Percentiles rank a stretch among this genome's conserved stretches.
phyloP scores from a whole-genome alignment of 2,113 vertebrate genomes.

The Myotis davidii region DNA sequence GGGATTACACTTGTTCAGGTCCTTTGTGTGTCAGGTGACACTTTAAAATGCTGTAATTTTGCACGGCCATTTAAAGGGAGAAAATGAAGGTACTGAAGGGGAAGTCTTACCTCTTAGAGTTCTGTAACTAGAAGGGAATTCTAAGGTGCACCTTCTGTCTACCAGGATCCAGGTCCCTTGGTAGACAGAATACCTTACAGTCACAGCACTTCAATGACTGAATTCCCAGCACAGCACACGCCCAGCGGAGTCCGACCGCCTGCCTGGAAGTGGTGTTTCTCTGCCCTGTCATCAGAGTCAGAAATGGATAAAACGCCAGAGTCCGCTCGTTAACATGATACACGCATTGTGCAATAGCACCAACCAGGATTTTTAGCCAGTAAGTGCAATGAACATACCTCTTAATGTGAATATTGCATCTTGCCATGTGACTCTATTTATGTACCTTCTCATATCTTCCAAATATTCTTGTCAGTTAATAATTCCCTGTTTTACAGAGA shows the following conservation, averaged over 20 bases:
- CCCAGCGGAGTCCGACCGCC: not conserved
- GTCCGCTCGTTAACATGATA: not conserved
- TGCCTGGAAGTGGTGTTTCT: not conserved
- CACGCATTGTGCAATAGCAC: not conserved
- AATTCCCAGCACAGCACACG: not conserved
- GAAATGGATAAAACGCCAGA: not conserved
- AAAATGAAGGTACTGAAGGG: not conserved
- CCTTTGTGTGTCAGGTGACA: not conserved
- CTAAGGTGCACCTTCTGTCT: not conserved
- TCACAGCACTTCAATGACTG: not conserved
- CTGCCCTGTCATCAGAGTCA: not conserved
- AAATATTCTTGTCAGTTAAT: constrained; percentile 37
- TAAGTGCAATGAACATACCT: not conserved
- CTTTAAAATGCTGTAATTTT: not conserved
- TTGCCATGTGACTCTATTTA: not conserved
- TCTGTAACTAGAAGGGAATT: not conserved
- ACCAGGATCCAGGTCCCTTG: not conserved
- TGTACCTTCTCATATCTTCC: not conserved
- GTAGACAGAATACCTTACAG: not conserved
- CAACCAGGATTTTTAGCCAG: not conserved
- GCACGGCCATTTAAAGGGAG: not conserved
- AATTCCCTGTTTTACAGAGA: not conserved
- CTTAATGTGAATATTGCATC: not conserved
- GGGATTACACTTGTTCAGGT: not conserved
- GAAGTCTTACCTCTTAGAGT: not conserved